Conservation (phyloP, 2,113 vertebrate species). For the Tragelaphus imberbis region DNA sequence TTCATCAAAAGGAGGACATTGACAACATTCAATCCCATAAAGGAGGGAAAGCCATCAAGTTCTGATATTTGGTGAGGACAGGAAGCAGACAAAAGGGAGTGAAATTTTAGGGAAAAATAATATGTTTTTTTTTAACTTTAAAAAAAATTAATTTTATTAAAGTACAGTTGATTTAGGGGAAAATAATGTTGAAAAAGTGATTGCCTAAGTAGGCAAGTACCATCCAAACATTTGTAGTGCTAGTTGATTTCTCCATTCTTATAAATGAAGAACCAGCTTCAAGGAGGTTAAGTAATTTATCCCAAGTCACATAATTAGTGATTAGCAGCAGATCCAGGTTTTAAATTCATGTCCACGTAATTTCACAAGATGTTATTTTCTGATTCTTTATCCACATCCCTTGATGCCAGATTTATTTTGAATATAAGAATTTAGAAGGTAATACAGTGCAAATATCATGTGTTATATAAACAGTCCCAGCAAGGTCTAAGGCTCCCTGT, state of each 20-base stretch:
- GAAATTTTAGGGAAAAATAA: not conserved
- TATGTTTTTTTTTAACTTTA: not conserved
- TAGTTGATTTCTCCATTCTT: not conserved
- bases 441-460: slow-evolving; percentile 26
- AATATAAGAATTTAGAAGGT: slow-evolving; percentile 19
- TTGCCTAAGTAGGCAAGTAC: not conserved
- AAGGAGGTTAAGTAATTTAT: not conserved
- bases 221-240: not conserved
- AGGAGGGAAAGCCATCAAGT: not conserved
- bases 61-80: not conserved
- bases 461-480: slow-evolving; percentile 12
- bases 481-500: not conserved
- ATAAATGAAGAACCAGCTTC: not conserved
- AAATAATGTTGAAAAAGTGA: not conserved
- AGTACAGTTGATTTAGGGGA: not conserved
- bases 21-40: not conserved
- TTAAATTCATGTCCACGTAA: not conserved
- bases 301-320: not conserved
- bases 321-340: not conserved
- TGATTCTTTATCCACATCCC: not conserved
- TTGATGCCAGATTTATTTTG: not conserved
- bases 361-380: slow-evolving; percentile 17
- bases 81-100: not conserved
- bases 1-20: not conserved
- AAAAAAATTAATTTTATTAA: not conserved